These are phyloP conservation scores for Muraenolepis orangiensis DNA, from an alignment of 2,797 vertebrate genomes.

Conservation along the genomic window DNA sequence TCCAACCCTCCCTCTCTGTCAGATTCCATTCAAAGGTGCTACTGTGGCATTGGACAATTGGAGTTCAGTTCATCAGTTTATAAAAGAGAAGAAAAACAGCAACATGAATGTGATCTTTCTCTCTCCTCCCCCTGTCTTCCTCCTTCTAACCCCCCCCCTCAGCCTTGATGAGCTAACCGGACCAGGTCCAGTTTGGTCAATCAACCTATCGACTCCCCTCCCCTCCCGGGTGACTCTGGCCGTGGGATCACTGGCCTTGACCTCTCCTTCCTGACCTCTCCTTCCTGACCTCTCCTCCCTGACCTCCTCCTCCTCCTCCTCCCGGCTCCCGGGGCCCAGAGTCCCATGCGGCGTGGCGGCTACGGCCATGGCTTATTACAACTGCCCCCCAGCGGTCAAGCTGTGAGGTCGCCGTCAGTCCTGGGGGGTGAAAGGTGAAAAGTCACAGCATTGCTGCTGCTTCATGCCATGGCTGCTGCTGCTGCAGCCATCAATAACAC, in stretches of 20 bases:
- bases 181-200: constrained; percentile 42
- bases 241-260: constrained; percentile 44
- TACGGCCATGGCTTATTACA: constrained; percentile 37
- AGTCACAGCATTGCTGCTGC: constrained; percentile 14
- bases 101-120: not conserved
- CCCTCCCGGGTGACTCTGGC: constrained; percentile 29
- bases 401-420: constrained; percentile 45
- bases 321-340: no score
- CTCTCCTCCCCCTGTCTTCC: not conserved
- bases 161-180: constrained; percentile 6
- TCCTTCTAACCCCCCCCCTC: not conserved
- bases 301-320: constrained; percentile 19
- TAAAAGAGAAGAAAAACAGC: no score
- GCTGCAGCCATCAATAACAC: constrained; percentile 52
- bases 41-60: not conserved
- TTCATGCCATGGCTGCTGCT: no score
- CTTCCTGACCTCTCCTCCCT: constrained; percentile 59
- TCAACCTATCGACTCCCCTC: constrained; percentile 35
- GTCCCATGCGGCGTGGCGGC: constrained; percentile 40
- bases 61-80: not conserved
- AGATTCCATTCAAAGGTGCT: not conserved
- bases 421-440: constrained; percentile 48
- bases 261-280: no score
- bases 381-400: constrained; percentile 42
- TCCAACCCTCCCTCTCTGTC: not conserved